A percentile compares a stretch with the other conserved stretches of the same genome.
These are phyloP conservation scores for Drosophila aldrichi DNA, from an alignment of 2,888 invertebrate genomes.

Conservation along the genomic window DNA sequence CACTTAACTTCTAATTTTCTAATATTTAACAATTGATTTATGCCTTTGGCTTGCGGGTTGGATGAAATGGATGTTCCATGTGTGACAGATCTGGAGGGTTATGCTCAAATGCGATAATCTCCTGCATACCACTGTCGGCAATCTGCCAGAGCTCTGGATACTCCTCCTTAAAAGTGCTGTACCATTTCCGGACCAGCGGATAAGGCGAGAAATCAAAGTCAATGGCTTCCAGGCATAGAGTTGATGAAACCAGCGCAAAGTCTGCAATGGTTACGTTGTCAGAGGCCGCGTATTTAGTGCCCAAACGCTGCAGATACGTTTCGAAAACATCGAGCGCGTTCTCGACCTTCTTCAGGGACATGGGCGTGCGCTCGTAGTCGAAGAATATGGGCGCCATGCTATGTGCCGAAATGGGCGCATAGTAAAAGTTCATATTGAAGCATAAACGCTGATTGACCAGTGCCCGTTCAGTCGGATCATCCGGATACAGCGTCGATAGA, in stretches of 20 bases:
- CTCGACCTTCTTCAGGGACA: constrained; percentile 89
- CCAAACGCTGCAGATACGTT: constrained; percentile 88
- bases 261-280: constrained; percentile 91
- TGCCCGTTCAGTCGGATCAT: constrained; percentile 89
- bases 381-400: constrained; percentile 91
- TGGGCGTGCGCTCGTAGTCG: constrained; percentile 89
- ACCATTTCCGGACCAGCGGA: constrained; percentile 89
- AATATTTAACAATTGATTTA: constrained; percentile 24
- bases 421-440: constrained; percentile 92
- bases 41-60: constrained; percentile 86
- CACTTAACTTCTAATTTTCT: constrained; percentile 9
- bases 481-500: constrained; percentile 89
- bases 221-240: constrained; percentile 91
- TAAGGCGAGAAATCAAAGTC: constrained; percentile 88
- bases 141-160: constrained; percentile 90
- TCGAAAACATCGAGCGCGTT: constrained; percentile 89
- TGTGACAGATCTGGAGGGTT: constrained; percentile 91
- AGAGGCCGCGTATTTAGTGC: constrained; percentile 89
- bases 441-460: constrained; percentile 92
- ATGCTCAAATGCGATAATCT: constrained; percentile 88
- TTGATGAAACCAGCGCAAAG: constrained; percentile 89
- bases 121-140: constrained; percentile 89
- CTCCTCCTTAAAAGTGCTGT: constrained; percentile 89
- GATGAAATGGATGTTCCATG: constrained; percentile 91
- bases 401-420: constrained; percentile 87